phyloP scores from a whole-genome alignment of 2,113 vertebrate genomes.

The Strix aluco region DNA sequence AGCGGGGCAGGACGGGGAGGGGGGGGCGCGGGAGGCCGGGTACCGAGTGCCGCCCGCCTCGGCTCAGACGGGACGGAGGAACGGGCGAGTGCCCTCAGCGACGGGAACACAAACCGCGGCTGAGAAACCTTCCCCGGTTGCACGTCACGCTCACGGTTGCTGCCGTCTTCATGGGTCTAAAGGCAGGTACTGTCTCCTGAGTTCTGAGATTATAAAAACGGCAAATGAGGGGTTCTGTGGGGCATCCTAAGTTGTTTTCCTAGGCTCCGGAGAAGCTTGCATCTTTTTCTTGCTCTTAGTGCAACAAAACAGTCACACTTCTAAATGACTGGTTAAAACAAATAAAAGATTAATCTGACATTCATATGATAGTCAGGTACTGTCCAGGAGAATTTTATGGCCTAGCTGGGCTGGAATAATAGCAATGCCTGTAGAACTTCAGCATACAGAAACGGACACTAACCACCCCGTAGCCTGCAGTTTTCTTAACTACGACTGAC shows the following conservation, averaged over 20 bases:
- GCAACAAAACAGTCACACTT: background rate
- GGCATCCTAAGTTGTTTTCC: background rate
- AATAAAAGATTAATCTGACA: background rate
- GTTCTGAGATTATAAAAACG: background rate
- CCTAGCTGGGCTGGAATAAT: background rate
- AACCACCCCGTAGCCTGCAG: too few relatives aligned
- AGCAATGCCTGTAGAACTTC: rapidly evolving
- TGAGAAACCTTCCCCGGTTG: rapidly evolving
- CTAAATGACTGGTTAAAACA: background rate
- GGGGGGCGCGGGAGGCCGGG: background rate
- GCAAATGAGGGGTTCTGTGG: background rate
- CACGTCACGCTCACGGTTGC: background rate
- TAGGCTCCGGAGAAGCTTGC: background rate
- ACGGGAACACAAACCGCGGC: background rate
- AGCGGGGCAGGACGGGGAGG: background rate
- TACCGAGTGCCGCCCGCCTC: background rate
- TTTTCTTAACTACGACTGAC: background rate
- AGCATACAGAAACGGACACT: background rate
- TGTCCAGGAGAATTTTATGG: background rate
- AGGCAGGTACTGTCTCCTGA: background rate
- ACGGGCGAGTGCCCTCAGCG: background rate
- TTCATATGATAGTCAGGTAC: background rate
- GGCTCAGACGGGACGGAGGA: background rate
- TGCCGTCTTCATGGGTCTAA: background rate
- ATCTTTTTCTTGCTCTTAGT: background rate